phyloP scores from a whole-genome alignment of 1,140 invertebrate genomes.

The Druon quercuslanigerum region DNA sequence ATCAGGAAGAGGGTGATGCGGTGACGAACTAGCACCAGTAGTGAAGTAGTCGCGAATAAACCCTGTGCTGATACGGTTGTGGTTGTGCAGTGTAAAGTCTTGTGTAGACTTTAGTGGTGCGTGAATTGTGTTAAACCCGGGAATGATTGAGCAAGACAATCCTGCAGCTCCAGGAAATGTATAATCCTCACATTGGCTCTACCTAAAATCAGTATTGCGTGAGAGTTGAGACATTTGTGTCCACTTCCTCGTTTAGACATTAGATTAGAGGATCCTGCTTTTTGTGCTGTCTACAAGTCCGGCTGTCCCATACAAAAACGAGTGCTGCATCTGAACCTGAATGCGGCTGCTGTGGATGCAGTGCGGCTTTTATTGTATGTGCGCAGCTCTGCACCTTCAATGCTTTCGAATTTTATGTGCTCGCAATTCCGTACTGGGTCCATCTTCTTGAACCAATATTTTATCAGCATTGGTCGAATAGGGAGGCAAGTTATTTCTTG shows the following conservation, averaged over 20 bases:
- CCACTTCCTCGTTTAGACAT: not conserved
- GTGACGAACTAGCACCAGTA: constrained; percentile 27
- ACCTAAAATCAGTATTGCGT: not conserved
- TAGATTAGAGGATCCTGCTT: not conserved
- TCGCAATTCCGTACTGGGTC: not conserved
- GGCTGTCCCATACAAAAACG: not conserved
- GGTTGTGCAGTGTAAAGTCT: not conserved
- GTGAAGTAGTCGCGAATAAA: constrained; percentile 10
- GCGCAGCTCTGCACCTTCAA: constrained; percentile 26
- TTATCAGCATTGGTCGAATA: not conserved
- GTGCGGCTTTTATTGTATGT: not conserved
- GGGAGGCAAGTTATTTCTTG: not conserved
- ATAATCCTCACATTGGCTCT: not conserved
- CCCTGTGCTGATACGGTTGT: constrained; percentile 1
- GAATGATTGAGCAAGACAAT: constrained; percentile 11
- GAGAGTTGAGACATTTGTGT: too few relatives aligned
- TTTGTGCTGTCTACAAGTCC: not conserved
- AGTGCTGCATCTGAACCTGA: not conserved
- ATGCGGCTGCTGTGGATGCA: not conserved
- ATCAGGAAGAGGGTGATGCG: constrained; percentile 21
- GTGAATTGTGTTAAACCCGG: not conserved
- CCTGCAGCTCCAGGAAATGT: not conserved
- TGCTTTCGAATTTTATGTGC: not conserved
- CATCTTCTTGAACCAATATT: not conserved
- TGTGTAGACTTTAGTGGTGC: not conserved